Percentiles rank a stretch among this genome's conserved stretches.
These are phyloP conservation scores for Tenebrio molitor DNA, from an alignment of 1,140 invertebrate genomes.

Conservation along the genomic window DNA sequence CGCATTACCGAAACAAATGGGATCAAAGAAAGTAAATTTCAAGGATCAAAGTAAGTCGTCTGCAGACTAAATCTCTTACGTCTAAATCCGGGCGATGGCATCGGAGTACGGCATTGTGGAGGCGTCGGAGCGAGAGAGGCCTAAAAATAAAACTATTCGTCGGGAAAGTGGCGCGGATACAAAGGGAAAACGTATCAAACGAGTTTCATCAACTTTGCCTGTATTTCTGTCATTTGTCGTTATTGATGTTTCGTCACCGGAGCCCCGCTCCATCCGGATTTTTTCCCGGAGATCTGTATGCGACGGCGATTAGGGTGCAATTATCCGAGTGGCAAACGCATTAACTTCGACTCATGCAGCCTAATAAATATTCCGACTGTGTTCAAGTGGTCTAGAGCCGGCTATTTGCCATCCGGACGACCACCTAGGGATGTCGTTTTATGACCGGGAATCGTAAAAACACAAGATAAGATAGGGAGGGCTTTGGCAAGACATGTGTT, in stretches of 20 bases:
- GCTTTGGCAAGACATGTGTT: slow-evolving; percentile 35
- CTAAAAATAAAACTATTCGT: slow-evolving; percentile 42
- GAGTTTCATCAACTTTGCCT: not conserved
- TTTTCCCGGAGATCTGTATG: not conserved
- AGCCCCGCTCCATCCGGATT: not conserved
- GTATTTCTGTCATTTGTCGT: not conserved
- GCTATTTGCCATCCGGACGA: slow-evolving; percentile 35
- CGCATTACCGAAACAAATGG: slow-evolving; percentile 26
- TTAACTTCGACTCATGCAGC: slow-evolving; percentile 16
- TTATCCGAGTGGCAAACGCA: slow-evolving; percentile 38
- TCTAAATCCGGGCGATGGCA: slow-evolving; percentile 31
- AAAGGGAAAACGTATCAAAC: slow-evolving; percentile 17
- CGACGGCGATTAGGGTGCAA: slow-evolving; percentile 8
- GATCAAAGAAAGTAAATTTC: slow-evolving; percentile 37
- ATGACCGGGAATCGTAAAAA: slow-evolving; percentile 43
- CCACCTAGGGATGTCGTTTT: slow-evolving; percentile 40
- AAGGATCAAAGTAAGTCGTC: slow-evolving; percentile 42
- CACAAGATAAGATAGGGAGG: slow-evolving; percentile 33
- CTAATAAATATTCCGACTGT: slow-evolving; percentile 41
- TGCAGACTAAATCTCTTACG: slow-evolving; percentile 34
- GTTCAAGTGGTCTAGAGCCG: slow-evolving; percentile 37
- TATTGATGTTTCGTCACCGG: slow-evolving; percentile 12
- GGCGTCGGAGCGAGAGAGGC: slow-evolving; percentile 25
- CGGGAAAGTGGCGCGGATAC: slow-evolving; percentile 8
- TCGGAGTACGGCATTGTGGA: slow-evolving; percentile 21